phyloP scores from a whole-genome alignment of 2,888 invertebrate species.

The Lamellibrachia columna region DNA sequence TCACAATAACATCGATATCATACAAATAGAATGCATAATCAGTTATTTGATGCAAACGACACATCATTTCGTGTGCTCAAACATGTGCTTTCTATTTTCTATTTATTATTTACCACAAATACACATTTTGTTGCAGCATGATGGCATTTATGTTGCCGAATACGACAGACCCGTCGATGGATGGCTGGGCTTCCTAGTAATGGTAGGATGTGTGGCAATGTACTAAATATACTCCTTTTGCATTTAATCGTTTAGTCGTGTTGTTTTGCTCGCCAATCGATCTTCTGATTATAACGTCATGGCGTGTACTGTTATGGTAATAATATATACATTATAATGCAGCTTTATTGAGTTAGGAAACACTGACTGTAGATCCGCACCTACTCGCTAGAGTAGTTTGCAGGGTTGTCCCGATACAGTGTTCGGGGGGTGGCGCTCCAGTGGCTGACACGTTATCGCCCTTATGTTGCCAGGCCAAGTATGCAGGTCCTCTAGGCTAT shows the following conservation, averaged over 20 bases:
- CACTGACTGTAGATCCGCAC: not conserved
- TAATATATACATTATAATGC: not conserved
- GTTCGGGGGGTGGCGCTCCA: not conserved
- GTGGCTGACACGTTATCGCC: not conserved
- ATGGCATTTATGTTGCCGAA: not conserved
- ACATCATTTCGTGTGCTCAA: not conserved
- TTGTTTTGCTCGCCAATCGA: not conserved
- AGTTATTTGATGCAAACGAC: not conserved
- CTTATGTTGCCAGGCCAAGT: not conserved
- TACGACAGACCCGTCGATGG: not conserved
- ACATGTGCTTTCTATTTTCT: not conserved
- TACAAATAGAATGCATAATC: not conserved
- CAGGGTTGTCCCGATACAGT: not conserved
- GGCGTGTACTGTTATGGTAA: not conserved
- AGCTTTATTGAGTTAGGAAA: not conserved
- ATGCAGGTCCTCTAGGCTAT: not conserved
- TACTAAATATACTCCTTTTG: not conserved
- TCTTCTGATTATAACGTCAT: not conserved
- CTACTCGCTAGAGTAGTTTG: not conserved
- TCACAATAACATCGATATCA: not conserved
- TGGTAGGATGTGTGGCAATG: not conserved
- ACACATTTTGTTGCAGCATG: not conserved
- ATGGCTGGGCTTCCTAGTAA: not conserved
- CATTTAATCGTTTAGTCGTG: not conserved
- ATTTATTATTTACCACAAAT: not conserved